Conservation (phyloP, 2,888 invertebrate genomes). For the Ommatoiulus sabulosus region DNA sequence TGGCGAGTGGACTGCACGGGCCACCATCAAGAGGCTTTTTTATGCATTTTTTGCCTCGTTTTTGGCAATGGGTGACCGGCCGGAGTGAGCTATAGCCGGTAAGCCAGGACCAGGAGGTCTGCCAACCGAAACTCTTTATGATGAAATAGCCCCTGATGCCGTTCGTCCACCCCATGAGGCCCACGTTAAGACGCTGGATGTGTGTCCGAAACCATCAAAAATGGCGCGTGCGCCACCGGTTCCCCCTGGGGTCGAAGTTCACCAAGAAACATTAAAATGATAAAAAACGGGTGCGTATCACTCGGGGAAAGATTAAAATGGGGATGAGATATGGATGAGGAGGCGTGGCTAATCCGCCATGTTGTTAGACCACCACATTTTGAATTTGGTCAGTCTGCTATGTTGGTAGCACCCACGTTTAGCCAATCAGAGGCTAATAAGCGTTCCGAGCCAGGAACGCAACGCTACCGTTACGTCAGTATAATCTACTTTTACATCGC, state of each 20-base stretch:
- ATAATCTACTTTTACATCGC: too few relatives aligned
- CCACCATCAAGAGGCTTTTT: not conserved
- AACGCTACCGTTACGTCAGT: too few relatives aligned
- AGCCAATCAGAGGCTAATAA: too few relatives aligned
- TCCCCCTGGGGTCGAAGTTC: constrained; percentile 7
- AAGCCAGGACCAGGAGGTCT: not conserved
- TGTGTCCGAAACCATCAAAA: not conserved
- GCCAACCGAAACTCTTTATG: not conserved
- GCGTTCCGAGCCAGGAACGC: too few relatives aligned
- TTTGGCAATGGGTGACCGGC: constrained; percentile 32
- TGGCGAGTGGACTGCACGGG: constrained; percentile 5
- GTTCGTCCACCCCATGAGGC: not conserved
- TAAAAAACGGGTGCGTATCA: not conserved
- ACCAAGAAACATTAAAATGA: not conserved
- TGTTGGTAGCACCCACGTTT: too few relatives aligned
- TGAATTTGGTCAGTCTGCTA: too few relatives aligned
- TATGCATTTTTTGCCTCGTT: not conserved
- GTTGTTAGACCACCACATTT: not conserved
- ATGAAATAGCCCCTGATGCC: constrained; percentile 4
- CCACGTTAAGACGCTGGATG: not conserved
- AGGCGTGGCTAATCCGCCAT: not conserved
- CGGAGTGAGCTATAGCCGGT: not conserved
- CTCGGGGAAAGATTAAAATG: not conserved
- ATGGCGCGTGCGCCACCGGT: not conserved
- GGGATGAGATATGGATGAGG: not conserved